Evolutionary conservation across 2,888 invertebrate species (phyloP).

Genomic region (Papilio demoleus): DNA sequence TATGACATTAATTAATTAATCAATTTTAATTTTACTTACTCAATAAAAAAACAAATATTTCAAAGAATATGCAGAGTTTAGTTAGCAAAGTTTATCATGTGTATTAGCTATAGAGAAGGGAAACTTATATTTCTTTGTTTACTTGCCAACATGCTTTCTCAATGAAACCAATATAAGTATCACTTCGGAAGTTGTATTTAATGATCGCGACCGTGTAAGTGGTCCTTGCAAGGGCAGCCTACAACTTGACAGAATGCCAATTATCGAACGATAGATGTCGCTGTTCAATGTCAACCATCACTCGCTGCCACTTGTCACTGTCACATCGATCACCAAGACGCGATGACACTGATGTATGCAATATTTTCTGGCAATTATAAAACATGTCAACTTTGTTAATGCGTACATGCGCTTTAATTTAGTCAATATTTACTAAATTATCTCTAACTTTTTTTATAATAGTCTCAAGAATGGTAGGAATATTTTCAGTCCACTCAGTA

Average conservation of each 20-base stretch:
- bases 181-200: conserved; percentile 40
- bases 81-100: not conserved
- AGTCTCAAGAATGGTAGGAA: too few relatives aligned
- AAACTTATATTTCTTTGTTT: conserved; percentile 7
- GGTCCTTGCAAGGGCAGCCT: conserved; percentile 60
- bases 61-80: not conserved
- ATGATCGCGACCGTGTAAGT: conserved; percentile 45
- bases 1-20: not conserved
- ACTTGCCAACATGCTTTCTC: conserved; percentile 21
- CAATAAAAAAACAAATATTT: not conserved
- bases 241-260: conserved; percentile 73
- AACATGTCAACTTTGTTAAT: not conserved
- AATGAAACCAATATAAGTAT: conserved; percentile 14
- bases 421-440: too few relatives aligned
- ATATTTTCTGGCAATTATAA: not conserved
- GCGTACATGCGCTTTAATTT: not conserved
- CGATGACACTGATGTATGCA: conserved; percentile 26
- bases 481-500: too few relatives aligned
- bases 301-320: conserved; percentile 56
- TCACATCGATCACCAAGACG: conserved; percentile 42
- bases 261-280: conserved; percentile 66
- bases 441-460: too few relatives aligned
- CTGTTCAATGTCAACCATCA: conserved; percentile 72
- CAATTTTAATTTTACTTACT: not conserved
- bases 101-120: not conserved